A percentile compares a stretch with the other conserved stretches of the same genome.
phyloP scores from a whole-genome alignment of 2,113 vertebrate genomes.

The Collichthys lucidus region DNA sequence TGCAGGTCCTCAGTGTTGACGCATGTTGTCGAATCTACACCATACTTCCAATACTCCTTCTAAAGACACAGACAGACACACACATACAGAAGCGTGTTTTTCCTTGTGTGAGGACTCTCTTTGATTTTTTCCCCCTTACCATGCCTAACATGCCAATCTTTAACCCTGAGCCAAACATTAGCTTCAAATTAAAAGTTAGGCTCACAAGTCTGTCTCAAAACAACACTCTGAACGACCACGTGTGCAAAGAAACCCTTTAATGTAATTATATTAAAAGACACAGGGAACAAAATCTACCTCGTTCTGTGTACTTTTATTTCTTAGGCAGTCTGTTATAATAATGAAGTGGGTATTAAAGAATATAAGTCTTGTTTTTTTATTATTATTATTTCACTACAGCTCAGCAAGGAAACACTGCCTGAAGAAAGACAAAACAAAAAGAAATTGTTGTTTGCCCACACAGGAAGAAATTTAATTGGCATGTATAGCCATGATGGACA shows the following conservation, averaged over 20 bases:
- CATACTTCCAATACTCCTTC: slow-evolving; percentile 22
- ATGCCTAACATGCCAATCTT: background rate
- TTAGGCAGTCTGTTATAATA: background rate
- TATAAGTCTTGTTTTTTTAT: background rate
- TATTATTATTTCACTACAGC: background rate
- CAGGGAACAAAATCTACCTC: background rate
- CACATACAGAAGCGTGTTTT: background rate
- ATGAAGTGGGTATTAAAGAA: background rate
- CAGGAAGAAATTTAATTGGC: background rate
- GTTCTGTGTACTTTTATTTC: background rate
- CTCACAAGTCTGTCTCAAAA: background rate
- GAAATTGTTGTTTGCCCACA: background rate
- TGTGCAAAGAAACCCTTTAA: too few relatives aligned
- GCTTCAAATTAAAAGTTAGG: background rate
- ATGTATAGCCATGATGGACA: background rate
- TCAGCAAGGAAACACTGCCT: background rate
- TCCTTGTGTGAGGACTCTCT: slow-evolving; percentile 13
- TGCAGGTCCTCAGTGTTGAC: slow-evolving; percentile 60
- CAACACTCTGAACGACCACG: too few relatives aligned
- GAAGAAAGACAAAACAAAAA: too few relatives aligned
- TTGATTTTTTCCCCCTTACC: slow-evolving; percentile 37
- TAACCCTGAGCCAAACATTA: background rate
- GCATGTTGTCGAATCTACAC: slow-evolving; percentile 43
- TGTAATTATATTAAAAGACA: background rate
- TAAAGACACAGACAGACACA: slow-evolving; percentile 12